phyloP scores from a whole-genome alignment of 2,113 vertebrate species.

The Takifugu flavidus region DNA sequence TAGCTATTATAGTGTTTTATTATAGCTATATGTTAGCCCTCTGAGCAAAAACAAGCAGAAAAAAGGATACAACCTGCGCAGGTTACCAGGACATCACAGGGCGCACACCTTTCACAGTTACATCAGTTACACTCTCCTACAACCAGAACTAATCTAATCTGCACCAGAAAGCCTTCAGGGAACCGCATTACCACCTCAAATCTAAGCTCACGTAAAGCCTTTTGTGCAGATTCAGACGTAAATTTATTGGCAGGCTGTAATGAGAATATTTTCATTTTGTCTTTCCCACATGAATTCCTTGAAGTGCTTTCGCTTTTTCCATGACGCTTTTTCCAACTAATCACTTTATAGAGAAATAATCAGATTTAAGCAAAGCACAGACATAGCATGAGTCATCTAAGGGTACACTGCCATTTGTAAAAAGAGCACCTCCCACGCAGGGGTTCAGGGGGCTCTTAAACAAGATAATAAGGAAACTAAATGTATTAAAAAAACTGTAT shows the following conservation, averaged over 20 bases:
- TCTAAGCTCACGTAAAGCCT: neutral
- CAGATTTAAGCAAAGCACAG: constrained; percentile 25
- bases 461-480: neutral
- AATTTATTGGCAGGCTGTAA: neutral
- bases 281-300: constrained; percentile 5
- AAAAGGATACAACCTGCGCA: too few species aligned
- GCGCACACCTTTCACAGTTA: too few species aligned
- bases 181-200: neutral
- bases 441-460: constrained; percentile 9
- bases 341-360: constrained; percentile 27
- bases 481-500: constrained; percentile 21
- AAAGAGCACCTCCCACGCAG: neutral
- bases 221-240: neutral
- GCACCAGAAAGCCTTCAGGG: too few species aligned
- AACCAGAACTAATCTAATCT: too few species aligned
- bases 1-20: too few species aligned
- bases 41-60: too few species aligned
- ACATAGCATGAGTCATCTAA: constrained; percentile 21
- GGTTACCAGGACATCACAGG: too few species aligned
- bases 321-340: constrained; percentile 13
- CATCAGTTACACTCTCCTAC: too few species aligned
- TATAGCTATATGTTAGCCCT: too few species aligned
- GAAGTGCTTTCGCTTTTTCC: constrained; percentile 20
- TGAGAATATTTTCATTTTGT: neutral
- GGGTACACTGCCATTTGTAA: constrained; percentile 5